Base-by-base conservation (phyloP, 2,888 invertebrate species). In the Creontiades dilutus region DNA sequence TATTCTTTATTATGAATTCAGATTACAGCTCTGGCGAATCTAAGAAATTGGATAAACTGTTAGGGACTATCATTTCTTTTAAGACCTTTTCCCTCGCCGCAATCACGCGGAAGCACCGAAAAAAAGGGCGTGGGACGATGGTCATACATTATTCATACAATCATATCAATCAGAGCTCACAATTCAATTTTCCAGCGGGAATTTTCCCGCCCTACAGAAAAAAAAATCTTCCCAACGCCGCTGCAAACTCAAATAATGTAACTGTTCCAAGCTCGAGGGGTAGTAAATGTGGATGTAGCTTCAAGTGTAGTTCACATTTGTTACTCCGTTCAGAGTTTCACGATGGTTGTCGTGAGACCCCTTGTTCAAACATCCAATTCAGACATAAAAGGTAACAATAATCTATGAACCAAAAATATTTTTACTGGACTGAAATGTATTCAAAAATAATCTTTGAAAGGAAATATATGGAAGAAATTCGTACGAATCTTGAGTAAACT, bases 81-180 rank as follows among this genome's bases (percentile, higher is more conserved):
- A 27, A 23, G 23, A 68, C 68, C 68, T 68, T 19, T 68, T 68
- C 12, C 68, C 68, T 0, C n/a, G 19, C 57, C 68, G 68, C 68
- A 68, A 68, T 68, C 68, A 23, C 23, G 9, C 23, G 68, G 23
- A 23, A 23, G 68, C 19, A 23, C 68, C 68, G 11, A 68, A 82
- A 82, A n/a, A 82, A 52, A n/a, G 82, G 27, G n/a, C 47, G 9
- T 23, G 52, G 52, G 52, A 47, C n/a, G 23, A 12, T 13, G 23
- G 7, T 19, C 27, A 82, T 82, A 52, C 52, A 82, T 82, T 82
- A 82, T 82, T 82, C 82, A 82, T 82, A 82, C 82, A 68, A 68
- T 68, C 68, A 68, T 68, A 52, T 82, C 82, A 82, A 82, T 82
- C 82, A 82, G 52, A 82, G 52, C 82, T 52, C 82, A 48, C 48